Conservation (phyloP, 2,113 vertebrate species). For the chimpanzee (Pan troglodytes) region DNA sequence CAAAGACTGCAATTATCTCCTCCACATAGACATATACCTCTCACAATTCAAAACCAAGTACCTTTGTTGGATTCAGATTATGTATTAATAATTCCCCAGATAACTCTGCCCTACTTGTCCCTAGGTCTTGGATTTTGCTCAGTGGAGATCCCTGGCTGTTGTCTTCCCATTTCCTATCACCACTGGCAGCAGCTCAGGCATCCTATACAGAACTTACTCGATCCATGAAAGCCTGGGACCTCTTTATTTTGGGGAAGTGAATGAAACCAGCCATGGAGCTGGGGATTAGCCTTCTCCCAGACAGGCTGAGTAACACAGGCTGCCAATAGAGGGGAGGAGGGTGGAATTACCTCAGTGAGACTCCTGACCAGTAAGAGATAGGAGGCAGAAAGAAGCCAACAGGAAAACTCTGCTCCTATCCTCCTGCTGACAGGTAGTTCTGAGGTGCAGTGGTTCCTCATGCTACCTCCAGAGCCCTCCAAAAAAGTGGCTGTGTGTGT, state of each 20-base stretch:
- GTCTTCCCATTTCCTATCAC: background rate
- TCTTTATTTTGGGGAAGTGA: background rate
- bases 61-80: background rate
- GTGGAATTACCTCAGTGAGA: background rate
- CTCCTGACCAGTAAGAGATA: background rate
- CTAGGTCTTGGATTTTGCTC: background rate
- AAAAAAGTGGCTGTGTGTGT: too few species aligned
- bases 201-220: background rate
- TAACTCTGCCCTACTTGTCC: fast-evolving
- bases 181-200: background rate
- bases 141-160: background rate
- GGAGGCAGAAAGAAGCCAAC: background rate
- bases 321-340: fast-evolving
- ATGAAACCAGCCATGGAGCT: background rate
- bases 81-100: background rate
- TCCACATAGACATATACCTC: background rate
- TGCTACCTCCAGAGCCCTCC: background rate
- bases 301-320: background rate
- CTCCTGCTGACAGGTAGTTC: background rate
- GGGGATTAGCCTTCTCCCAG: background rate
- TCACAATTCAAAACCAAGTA: background rate
- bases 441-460: background rate
- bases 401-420: background rate
- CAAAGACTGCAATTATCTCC: background rate
- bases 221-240: background rate